These are phyloP conservation scores for Drosophila murphyi DNA, from an alignment of 1,140 invertebrate genomes.

Conservation along the genomic window DNA sequence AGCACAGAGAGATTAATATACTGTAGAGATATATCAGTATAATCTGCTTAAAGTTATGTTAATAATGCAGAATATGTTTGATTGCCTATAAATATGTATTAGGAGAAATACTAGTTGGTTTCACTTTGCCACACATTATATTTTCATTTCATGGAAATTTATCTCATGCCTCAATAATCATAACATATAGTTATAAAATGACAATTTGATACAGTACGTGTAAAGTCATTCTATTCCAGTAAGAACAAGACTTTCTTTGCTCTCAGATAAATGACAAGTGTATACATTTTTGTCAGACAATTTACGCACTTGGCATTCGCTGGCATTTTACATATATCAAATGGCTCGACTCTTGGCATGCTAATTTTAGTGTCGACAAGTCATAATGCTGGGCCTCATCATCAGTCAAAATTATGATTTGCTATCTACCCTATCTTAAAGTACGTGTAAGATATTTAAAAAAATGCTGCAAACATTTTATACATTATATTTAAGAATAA, in stretches of 20 bases:
- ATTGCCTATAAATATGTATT: no score
- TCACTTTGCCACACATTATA: background rate
- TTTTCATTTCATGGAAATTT: background rate
- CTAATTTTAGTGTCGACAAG: conserved; percentile 45
- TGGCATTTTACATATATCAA: conserved; percentile 18
- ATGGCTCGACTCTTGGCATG: conserved; percentile 22
- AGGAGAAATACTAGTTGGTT: no score
- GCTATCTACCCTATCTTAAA: background rate
- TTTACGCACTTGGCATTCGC: conserved; percentile 19
- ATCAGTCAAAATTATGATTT: conserved; percentile 40
- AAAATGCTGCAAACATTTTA: no score
- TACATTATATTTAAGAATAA: no score
- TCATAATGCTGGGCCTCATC: conserved; percentile 15
- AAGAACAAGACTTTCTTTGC: background rate
- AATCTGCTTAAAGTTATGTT: no score
- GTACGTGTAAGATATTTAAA: background rate
- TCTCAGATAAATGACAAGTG: conserved; percentile 34
- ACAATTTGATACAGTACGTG: conserved; percentile 25
- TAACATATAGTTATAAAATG: conserved; percentile 28
- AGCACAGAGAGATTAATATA: no score
- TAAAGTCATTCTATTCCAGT: background rate
- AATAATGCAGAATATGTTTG: no score
- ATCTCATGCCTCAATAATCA: background rate
- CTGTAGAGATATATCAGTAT: no score
- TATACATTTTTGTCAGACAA: conserved; percentile 49